Evolutionary conservation across 2,113 vertebrate genomes (phyloP).

Genomic region (Garra rufa): DNA sequence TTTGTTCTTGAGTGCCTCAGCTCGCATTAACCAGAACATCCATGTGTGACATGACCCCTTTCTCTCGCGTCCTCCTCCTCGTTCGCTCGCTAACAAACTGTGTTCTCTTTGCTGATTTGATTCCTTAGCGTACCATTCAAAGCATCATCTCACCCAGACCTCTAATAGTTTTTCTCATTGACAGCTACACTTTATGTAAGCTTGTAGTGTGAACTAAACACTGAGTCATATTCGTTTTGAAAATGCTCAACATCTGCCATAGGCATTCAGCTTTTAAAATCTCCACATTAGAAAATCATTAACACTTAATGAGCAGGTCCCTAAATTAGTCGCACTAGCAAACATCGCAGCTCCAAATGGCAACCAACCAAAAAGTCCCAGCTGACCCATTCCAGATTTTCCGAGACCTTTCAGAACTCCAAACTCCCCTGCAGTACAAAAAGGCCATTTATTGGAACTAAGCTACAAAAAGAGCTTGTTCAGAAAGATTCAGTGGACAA

Average conservation of each 20-base stretch:
- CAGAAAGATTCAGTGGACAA: neutral
- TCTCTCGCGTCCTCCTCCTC: constrained; percentile 42
- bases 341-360: constrained; percentile 7
- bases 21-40: constrained; percentile 16
- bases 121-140: constrained; percentile 23
- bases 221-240: constrained; percentile 38
- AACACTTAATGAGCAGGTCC: neutral
- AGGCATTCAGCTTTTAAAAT: constrained; percentile 33
- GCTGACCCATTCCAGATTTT: neutral
- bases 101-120: constrained; percentile 18
- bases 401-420: neutral
- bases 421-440: neutral
- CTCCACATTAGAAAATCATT: constrained; percentile 29
- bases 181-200: constrained; percentile 40
- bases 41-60: constrained; percentile 47
- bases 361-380: neutral
- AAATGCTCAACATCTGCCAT: constrained; percentile 23
- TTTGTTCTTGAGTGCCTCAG: constrained; percentile 29
- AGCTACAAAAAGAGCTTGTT: neutral
- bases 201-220: constrained; percentile 37
- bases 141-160: neutral
- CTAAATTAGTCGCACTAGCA: constrained; percentile 5
- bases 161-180: constrained; percentile 36
- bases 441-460: neutral
- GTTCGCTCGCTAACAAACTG: neutral